phyloP scores from a whole-genome alignment of 2,113 vertebrate genomes.

The Gallinago undulata region DNA sequence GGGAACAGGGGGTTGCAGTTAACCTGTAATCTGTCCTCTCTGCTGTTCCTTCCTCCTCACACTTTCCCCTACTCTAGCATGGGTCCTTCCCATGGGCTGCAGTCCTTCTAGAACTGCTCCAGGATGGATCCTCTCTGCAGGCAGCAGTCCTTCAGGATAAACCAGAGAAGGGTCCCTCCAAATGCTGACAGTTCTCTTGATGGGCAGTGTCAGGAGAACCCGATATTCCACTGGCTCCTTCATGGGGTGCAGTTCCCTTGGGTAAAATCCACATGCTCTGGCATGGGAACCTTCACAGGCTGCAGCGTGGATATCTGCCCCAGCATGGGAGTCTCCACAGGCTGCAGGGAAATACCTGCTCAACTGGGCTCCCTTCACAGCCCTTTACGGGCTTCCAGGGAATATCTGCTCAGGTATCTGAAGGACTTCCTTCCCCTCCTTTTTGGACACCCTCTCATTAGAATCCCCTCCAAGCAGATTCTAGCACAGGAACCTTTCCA shows the following conservation, averaged over 20 bases:
- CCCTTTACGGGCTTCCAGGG: too few species aligned
- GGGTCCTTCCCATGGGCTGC: not conserved
- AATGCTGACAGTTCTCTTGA: not conserved
- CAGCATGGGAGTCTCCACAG: too few species aligned
- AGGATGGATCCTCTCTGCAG: too few species aligned
- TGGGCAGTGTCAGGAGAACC: not conserved
- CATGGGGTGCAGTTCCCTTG: not conserved
- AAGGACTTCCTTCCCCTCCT: not conserved
- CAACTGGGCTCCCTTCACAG: not conserved
- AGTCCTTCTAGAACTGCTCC: not conserved
- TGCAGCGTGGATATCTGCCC: not conserved
- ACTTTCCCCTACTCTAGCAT: not conserved
- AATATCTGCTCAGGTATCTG: not conserved
- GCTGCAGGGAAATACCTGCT: not conserved
- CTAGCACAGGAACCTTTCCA: not conserved
- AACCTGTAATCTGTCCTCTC: not conserved
- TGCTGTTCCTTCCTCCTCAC: not conserved
- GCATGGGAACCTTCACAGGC: not conserved
- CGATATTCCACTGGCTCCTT: not conserved
- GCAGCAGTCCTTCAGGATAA: not conserved
- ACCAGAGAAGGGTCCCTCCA: not conserved
- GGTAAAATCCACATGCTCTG: not conserved
- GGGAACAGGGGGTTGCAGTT: not conserved
- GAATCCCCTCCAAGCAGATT: not conserved
- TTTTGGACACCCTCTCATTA: not conserved